Percentiles rank a stretch among this genome's conserved stretches.
phyloP scores from a whole-genome alignment of 2,797 vertebrate genomes.

The Tokudaia tokunoshimensis region DNA sequence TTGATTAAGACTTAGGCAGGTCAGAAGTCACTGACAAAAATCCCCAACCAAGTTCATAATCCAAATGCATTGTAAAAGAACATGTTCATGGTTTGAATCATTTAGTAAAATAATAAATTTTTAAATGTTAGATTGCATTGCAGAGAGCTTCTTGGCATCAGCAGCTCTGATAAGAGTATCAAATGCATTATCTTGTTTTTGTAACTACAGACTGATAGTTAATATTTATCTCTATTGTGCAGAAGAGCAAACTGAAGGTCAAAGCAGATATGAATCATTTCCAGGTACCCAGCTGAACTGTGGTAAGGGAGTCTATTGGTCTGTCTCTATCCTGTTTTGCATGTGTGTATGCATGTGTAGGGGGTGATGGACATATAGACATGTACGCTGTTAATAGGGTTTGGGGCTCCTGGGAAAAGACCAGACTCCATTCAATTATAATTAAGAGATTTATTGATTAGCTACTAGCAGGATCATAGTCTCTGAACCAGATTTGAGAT shows the following conservation, averaged over 20 bases:
- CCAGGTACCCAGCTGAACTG: not conserved
- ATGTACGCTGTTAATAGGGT: not conserved
- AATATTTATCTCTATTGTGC: conserved; percentile 4
- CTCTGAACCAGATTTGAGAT: not conserved
- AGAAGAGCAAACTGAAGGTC: not conserved
- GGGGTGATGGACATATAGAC: not conserved
- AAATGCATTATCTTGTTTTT: conserved; percentile 12
- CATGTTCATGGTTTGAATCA: not conserved
- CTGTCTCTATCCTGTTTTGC: not conserved
- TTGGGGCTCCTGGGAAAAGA: not conserved
- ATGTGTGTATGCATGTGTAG: not conserved
- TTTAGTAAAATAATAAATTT: conserved; percentile 13
- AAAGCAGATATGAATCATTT: not conserved
- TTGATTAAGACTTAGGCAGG: not conserved
- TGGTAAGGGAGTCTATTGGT: not conserved
- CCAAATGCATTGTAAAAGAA: not conserved
- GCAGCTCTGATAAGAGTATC: not conserved
- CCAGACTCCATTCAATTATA: not conserved
- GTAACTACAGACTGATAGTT: not conserved
- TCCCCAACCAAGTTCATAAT: not conserved
- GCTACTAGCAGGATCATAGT: not conserved
- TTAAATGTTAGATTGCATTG: not conserved
- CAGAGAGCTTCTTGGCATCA: not conserved
- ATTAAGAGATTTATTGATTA: not conserved
- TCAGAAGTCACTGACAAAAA: conserved; percentile 13